Conservation (phyloP, 53 echinoderm and acorn worm species). For the Holothuria leucospilota region DNA sequence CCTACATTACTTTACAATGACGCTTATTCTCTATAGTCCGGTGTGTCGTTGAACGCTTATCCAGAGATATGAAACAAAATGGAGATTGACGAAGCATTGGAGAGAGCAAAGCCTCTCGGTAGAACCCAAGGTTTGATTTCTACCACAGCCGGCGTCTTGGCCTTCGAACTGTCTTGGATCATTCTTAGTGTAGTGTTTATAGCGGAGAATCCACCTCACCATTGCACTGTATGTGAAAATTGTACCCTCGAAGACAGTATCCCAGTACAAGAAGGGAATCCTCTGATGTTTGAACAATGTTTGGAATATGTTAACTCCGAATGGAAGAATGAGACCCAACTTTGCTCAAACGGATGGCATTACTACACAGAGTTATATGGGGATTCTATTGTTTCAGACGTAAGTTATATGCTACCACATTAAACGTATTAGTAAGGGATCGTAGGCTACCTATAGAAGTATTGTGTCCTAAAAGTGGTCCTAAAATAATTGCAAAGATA, state of each 20-base stretch:
- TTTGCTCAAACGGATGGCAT: conserved; percentile 21
- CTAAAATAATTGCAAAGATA: no score
- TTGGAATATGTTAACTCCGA: conserved; percentile 2
- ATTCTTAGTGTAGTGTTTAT: conserved; percentile 30
- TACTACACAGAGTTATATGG: conserved; percentile 26
- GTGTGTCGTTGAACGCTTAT: no score
- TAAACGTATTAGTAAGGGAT: no score
- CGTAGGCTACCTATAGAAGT: no score
- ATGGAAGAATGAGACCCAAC: background rate
- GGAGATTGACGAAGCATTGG: conserved; percentile 21
- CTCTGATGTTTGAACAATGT: background rate
- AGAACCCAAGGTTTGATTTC: conserved; percentile 13
- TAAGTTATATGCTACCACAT: background rate
- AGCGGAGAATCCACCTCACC: conserved; percentile 10
- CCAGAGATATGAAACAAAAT: background rate
- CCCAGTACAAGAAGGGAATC: conserved; percentile 1
- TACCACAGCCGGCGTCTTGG: background rate
- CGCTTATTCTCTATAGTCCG: no score
- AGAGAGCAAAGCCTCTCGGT: conserved; percentile 26
- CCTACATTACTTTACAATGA: no score
- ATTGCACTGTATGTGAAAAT: conserved; percentile 17
- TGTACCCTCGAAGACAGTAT: background rate
- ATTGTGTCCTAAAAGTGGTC: no score
- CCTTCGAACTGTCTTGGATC: conserved; percentile 8
- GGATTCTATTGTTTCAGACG: conserved; percentile 23